These are phyloP conservation scores for Cataglyphis albicans DNA, from an alignment of 2,888 invertebrate genomes.

Conservation along the genomic window DNA sequence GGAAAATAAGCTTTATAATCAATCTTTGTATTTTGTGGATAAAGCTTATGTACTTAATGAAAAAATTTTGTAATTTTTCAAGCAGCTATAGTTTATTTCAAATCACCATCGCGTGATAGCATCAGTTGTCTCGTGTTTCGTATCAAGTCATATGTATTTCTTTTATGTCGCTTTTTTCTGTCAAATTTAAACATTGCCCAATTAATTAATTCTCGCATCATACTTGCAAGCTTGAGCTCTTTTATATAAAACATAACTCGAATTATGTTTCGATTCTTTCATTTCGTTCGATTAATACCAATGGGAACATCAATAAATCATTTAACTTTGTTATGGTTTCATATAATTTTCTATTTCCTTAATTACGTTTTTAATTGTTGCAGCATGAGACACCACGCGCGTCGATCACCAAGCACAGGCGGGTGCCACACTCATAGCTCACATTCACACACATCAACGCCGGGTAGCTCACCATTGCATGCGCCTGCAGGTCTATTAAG, in stretches of 20 bases:
- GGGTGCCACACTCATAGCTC: slow-evolving; percentile 80
- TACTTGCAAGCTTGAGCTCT: not conserved
- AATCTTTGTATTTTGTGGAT: not conserved
- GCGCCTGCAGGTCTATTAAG: slow-evolving; percentile 80
- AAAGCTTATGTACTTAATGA: slow-evolving; percentile 13
- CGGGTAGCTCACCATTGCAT: slow-evolving; percentile 82
- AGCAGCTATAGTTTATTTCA: slow-evolving; percentile 22
- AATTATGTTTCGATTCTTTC: not conserved
- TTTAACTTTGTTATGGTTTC: not conserved
- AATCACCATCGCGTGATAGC: slow-evolving; percentile 61
- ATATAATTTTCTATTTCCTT: not conserved
- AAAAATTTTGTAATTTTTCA: slow-evolving; percentile 19
- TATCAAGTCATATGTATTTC: slow-evolving; percentile 37
- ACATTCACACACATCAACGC: slow-evolving; percentile 81
- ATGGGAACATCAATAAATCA: not conserved
- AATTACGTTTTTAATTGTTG: not conserved
- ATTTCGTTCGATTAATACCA: not conserved
- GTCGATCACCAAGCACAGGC: slow-evolving; percentile 83
- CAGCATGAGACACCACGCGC: slow-evolving; percentile 82
- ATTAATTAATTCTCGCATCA: slow-evolving; percentile 32
- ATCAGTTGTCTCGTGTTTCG: slow-evolving; percentile 58
- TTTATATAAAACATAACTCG: not conserved
- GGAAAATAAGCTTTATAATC: not conserved
- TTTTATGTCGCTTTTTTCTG: slow-evolving; percentile 3
- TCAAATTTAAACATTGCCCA: slow-evolving; percentile 18